phyloP scores from a whole-genome alignment of 2,113 vertebrate species.

The Coregonus clupeaformis region DNA sequence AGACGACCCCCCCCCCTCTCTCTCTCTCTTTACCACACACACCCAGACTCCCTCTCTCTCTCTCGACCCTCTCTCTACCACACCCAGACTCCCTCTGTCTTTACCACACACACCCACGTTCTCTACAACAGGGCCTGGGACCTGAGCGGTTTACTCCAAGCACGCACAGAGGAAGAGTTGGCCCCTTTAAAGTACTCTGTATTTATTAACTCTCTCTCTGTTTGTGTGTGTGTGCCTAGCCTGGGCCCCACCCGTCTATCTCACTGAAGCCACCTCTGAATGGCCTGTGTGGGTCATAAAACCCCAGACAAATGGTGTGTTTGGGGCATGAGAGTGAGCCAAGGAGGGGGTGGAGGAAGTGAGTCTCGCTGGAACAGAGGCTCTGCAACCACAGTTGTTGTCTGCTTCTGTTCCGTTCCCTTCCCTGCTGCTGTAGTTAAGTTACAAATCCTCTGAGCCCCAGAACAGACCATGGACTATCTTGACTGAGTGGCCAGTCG shows the following conservation, averaged over 20 bases:
- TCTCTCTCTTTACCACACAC: no score
- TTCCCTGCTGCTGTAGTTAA: not conserved
- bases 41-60: not conserved
- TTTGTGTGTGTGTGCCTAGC: constrained; percentile 26
- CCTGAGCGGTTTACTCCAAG: not conserved
- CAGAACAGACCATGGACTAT: not conserved
- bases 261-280: constrained; percentile 29
- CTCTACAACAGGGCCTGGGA: constrained; percentile 8
- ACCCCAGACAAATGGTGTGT: constrained; percentile 33
- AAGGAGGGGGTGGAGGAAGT: constrained; percentile 19
- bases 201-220: not conserved
- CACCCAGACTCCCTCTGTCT: constrained; percentile 29
- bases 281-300: constrained; percentile 37
- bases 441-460: not conserved
- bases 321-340: constrained; percentile 31
- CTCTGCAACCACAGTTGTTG: not conserved
- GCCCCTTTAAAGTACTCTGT: not conserved
- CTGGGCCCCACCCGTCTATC: constrained; percentile 4
- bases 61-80: not conserved
- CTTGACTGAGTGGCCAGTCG: not conserved
- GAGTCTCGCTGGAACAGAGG: not conserved
- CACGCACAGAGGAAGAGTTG: not conserved
- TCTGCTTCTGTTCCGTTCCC: constrained; percentile 12
- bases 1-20: no score
- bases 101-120: constrained; percentile 3